Conservation (phyloP, 2,113 vertebrate species). For the Anarrhichthys ocellatus region DNA sequence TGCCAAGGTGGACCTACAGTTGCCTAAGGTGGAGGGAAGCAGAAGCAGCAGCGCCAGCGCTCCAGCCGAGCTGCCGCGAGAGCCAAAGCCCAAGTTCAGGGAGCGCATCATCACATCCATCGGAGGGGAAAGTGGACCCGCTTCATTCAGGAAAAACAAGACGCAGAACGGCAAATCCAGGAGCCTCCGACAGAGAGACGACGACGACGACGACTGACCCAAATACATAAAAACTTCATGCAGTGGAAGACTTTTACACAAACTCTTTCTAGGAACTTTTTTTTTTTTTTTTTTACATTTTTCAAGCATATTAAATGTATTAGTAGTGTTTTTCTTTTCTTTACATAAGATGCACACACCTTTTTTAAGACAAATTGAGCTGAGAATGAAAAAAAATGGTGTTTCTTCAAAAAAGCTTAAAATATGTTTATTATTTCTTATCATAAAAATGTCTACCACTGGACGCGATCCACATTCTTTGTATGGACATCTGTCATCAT, state of each 20-base stretch:
- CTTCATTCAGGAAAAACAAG: conserved; percentile 92
- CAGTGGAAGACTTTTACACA: conserved; percentile 22
- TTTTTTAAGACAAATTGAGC: background rate
- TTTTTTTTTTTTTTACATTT: conserved; percentile 6
- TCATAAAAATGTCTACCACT: background rate
- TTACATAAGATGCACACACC: background rate
- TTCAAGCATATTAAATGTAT: background rate
- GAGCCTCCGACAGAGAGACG: conserved; percentile 90
- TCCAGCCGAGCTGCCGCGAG: conserved; percentile 72
- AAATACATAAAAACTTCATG: background rate
- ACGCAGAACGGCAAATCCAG: conserved; percentile 92
- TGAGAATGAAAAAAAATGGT: background rate
- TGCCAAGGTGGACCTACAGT: conserved; percentile 90
- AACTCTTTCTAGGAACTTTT: background rate
- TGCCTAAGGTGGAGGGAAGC: conserved; percentile 85
- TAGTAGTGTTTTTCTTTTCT: background rate
- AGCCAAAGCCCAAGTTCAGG: conserved; percentile 89
- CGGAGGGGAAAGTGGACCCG: conserved; percentile 83
- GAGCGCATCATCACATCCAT: conserved; percentile 95
- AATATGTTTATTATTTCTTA: background rate
- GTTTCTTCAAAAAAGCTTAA: background rate
- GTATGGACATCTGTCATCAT: background rate
- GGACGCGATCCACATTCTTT: background rate
- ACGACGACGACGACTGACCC: conserved; percentile 85
- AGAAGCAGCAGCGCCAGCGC: conserved; percentile 13